Conservation (phyloP, 2,113 vertebrate species). For the Rhinichthys klamathensis region DNA sequence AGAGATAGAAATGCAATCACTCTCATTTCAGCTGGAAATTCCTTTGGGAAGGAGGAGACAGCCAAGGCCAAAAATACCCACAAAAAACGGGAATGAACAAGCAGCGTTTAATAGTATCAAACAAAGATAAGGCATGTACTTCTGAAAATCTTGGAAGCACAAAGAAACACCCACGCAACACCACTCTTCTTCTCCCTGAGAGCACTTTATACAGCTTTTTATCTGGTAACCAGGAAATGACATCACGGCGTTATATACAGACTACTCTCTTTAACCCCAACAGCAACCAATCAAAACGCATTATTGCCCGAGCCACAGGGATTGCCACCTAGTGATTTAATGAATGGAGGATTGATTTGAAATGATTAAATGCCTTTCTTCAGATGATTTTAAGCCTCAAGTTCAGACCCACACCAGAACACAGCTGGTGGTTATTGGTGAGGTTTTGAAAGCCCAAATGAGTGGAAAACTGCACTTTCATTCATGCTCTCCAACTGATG, state of each 20-base stretch:
- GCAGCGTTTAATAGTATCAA: background rate
- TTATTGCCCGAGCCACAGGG: slow-evolving; percentile 9
- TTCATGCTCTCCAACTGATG: background rate
- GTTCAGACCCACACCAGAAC: background rate
- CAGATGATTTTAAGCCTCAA: background rate
- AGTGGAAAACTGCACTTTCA: background rate
- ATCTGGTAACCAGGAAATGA: slow-evolving; percentile 48
- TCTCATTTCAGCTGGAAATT: background rate
- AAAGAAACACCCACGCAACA: slow-evolving; percentile 6
- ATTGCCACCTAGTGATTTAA: slow-evolving; percentile 33
- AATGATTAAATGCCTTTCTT: slow-evolving; percentile 22
- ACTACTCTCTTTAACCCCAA: slow-evolving; percentile 8
- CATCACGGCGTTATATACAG: background rate
- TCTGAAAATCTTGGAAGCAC: background rate
- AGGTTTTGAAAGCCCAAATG: too few species aligned
- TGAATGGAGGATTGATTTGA: slow-evolving; percentile 45
- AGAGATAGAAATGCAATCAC: slow-evolving; percentile 11
- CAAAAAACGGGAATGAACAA: background rate
- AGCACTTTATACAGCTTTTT: slow-evolving; percentile 3
- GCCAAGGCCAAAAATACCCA: slow-evolving; percentile 7
- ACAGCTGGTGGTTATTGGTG: background rate
- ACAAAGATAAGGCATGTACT: slow-evolving; percentile 13
- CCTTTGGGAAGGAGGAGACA: background rate
- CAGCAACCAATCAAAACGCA: slow-evolving; percentile 35
- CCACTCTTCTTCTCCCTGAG: background rate